Percentiles rank a stretch among this genome's conserved stretches.
Evolutionary conservation across 35 echinoderm and acorn worm genomes (phyloP).

Genomic region (Ophiothrix spiculata): DNA sequence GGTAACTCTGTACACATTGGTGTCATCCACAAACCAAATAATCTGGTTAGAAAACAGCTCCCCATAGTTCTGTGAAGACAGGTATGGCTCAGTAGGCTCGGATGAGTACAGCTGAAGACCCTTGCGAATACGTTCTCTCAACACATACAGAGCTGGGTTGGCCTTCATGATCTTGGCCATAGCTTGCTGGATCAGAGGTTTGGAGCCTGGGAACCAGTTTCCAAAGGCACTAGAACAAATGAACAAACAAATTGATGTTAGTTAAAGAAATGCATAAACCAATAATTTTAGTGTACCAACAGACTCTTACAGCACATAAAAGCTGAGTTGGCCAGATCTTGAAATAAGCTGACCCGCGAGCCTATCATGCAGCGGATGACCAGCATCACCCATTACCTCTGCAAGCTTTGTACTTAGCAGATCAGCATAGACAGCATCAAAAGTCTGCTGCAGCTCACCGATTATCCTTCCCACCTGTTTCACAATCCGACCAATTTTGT

Average conservation of each 20-base stretch:
- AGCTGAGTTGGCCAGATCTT: no score
- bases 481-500: no score
- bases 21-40: slow-evolving; percentile 99
- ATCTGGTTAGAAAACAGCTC: slow-evolving; percentile 99
- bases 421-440: no score
- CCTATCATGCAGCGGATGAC: no score
- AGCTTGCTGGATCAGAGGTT: slow-evolving; percentile 96
- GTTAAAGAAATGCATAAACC: not conserved
- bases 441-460: no score
- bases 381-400: no score
- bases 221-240: slow-evolving; percentile 81
- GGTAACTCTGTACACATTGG: slow-evolving; percentile 98
- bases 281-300: no score
- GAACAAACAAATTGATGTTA: not conserved
- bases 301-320: no score
- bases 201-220: slow-evolving; percentile 97
- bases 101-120: slow-evolving; percentile 98
- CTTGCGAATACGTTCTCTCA: slow-evolving; percentile 93
- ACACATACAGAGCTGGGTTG: slow-evolving; percentile 86
- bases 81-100: slow-evolving; percentile 94
- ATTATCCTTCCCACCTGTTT: no score
- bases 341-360: no score
- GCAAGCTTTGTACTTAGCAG: no score
- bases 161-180: slow-evolving; percentile 99
- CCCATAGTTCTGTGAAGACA: slow-evolving; percentile 98